A percentile compares a stretch with the other conserved stretches of the same genome.
Conservation (phyloP, 2,888 invertebrate species). For the Drosophila silvestris region DNA sequence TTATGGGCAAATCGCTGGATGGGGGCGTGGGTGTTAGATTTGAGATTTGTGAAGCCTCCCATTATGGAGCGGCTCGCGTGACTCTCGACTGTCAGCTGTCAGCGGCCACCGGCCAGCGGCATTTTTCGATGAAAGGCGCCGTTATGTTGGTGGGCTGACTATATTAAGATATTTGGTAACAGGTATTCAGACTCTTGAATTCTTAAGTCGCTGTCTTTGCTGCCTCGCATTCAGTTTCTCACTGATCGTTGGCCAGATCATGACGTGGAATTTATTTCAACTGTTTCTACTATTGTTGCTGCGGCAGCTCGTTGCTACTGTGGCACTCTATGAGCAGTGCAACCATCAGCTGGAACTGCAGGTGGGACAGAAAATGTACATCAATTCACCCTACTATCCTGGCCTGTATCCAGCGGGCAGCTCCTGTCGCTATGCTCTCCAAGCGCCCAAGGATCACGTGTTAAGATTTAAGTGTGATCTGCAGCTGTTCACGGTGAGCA, state of each 20-base stretch:
- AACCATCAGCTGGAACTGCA: conserved; percentile 80
- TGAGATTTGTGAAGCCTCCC: conserved; percentile 26
- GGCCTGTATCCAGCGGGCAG: conserved; percentile 77
- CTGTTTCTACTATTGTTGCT: conserved; percentile 21
- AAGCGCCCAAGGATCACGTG: conserved; percentile 79
- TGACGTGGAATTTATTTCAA: conserved; percentile 39
- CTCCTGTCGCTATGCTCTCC: conserved; percentile 83
- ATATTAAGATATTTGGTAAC: conserved; percentile 37
- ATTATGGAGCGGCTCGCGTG: conserved; percentile 65
- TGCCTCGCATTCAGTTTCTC: conserved; percentile 50
- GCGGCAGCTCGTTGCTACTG: conserved; percentile 6
- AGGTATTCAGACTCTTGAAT: conserved; percentile 40
- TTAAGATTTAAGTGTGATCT: conserved; percentile 80
- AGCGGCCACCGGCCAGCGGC: conserved; percentile 20
- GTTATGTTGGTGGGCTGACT: conserved; percentile 5
- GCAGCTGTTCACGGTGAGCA: conserved; percentile 79
- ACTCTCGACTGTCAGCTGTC: conserved; percentile 45
- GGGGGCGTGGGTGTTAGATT: conserved; percentile 43
- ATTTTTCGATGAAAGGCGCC: conserved; percentile 52
- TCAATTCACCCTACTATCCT: conserved; percentile 84
- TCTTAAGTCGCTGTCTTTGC: conserved; percentile 55
- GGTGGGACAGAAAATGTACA: conserved; percentile 72
- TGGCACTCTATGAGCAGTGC: conserved; percentile 77
- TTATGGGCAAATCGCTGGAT: conserved; percentile 33
- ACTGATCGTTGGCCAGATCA: conserved; percentile 48